Percentiles rank a stretch among this genome's conserved stretches.
Conservation (phyloP, 2,888 invertebrate genomes). For the Nomada fucata region DNA sequence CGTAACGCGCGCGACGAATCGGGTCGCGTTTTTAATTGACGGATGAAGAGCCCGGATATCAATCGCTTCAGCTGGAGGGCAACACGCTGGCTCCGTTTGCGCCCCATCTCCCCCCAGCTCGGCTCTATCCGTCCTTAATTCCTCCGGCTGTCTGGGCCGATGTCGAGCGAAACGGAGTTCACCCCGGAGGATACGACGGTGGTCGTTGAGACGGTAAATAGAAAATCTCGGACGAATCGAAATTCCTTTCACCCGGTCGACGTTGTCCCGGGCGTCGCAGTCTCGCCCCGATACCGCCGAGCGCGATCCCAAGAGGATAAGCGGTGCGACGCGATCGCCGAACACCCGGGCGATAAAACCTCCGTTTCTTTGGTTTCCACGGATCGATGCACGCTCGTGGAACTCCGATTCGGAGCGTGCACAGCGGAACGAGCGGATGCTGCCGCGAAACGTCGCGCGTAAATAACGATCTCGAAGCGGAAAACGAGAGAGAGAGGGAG, state of each 20-base stretch:
- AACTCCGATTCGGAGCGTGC: too few species aligned
- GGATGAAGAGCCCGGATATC: slow-evolving; percentile 26
- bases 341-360: too few species aligned
- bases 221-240: slow-evolving; percentile 48
- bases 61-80: slow-evolving; percentile 31
- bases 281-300: slow-evolving; percentile 2
- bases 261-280: slow-evolving; percentile 29
- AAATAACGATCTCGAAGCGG: slow-evolving; percentile 18
- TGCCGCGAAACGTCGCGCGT: background rate
- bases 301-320: too few species aligned
- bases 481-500: background rate
- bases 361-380: too few species aligned
- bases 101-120: background rate
- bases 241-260: slow-evolving; percentile 41
- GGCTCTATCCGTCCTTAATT: slow-evolving; percentile 28
- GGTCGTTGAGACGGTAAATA: slow-evolving; percentile 65
- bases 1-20: slow-evolving; percentile 1
- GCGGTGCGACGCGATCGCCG: too few species aligned
- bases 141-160: background rate
- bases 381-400: too few species aligned
- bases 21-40: slow-evolving; percentile 43
- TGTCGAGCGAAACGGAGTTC: slow-evolving; percentile 49
- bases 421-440: too few species aligned
- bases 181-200: slow-evolving; percentile 67
- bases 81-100: slow-evolving; percentile 22